Percentiles rank a stretch among this genome's conserved stretches.
phyloP scores from a whole-genome alignment of 2,113 vertebrate genomes.

The Origma solitaria region DNA sequence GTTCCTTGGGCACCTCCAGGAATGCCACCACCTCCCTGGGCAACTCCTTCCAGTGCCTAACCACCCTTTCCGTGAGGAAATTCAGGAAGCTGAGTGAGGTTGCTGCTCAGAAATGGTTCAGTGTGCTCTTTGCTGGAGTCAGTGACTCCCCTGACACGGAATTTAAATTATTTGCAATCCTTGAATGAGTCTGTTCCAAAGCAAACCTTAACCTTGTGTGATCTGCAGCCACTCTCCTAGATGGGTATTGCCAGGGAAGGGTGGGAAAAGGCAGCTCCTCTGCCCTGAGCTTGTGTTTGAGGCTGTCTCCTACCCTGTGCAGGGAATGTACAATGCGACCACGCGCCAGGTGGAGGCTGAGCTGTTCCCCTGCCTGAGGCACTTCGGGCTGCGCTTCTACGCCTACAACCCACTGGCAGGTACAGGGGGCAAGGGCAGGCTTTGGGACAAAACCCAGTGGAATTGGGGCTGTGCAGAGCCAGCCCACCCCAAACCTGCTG shows the following conservation, averaged over 20 bases:
- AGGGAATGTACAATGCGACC: conserved; percentile 98
- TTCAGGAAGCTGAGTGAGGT: neutral
- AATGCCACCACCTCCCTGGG: neutral
- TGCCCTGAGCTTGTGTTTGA: conserved; percentile 50
- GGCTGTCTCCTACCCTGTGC: neutral
- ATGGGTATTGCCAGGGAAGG: neutral
- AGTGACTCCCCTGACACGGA: conserved; percentile 65
- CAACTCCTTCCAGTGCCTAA: neutral
- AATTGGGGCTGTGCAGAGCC: neutral
- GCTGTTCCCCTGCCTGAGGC: conserved; percentile 85
- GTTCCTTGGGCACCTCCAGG: neutral
- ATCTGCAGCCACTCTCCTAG: fast-evolving
- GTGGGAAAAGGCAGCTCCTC: neutral
- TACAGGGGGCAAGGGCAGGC: conserved; percentile 2
- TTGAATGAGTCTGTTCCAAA: neutral
- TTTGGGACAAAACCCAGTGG: fast-evolving
- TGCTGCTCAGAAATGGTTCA: neutral
- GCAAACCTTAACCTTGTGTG: neutral
- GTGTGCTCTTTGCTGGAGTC: neutral
- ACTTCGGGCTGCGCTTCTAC: conserved; percentile 85
- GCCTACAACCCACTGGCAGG: conserved; percentile 96
- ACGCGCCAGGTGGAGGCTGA: conserved; percentile 89
- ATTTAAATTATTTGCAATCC: conserved; percentile 1
- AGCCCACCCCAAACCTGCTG: neutral
- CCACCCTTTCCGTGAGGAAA: neutral